A percentile compares a stretch with the other conserved stretches of the same genome.
These are phyloP conservation scores for Hirtodrosophila histrioides DNA, from an alignment of 2,888 invertebrate species.

Conservation along the genomic window DNA sequence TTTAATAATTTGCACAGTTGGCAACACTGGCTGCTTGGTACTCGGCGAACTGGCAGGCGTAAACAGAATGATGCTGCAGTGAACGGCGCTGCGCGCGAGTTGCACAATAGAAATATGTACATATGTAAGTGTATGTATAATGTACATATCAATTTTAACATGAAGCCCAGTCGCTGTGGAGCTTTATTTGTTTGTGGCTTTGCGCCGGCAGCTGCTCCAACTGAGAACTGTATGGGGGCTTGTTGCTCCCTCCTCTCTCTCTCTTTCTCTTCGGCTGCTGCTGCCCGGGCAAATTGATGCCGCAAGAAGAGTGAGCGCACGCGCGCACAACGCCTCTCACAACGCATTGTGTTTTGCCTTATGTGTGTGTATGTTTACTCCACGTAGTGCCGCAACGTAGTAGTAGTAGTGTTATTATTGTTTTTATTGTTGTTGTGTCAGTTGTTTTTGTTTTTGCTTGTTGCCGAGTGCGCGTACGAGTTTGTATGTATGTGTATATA, in stretches of 20 bases:
- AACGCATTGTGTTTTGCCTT: slow-evolving; percentile 50
- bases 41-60: slow-evolving; percentile 25
- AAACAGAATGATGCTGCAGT: slow-evolving; percentile 32
- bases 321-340: slow-evolving; percentile 46
- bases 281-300: slow-evolving; percentile 58
- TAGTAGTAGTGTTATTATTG: slow-evolving; percentile 77
- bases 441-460: slow-evolving; percentile 72
- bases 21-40: slow-evolving; percentile 40
- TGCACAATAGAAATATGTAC: slow-evolving; percentile 35
- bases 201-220: slow-evolving; percentile 57
- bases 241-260: slow-evolving; percentile 18
- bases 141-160: slow-evolving; percentile 26
- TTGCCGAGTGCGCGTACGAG: slow-evolving; percentile 65
- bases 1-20: slow-evolving; percentile 26
- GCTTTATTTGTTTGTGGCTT: slow-evolving; percentile 44
- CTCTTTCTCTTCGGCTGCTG: slow-evolving; percentile 4
- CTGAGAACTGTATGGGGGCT: slow-evolving; percentile 26
- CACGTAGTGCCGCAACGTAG: slow-evolving; percentile 74
- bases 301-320: slow-evolving; percentile 55
- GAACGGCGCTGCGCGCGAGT: slow-evolving; percentile 27
- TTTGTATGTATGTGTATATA: slow-evolving; percentile 22
- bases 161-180: slow-evolving; percentile 19
- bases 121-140: too few species aligned
- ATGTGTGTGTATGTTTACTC: slow-evolving; percentile 55
- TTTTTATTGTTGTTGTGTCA: slow-evolving; percentile 69